Evolutionary conservation across 2,113 vertebrate genomes (phyloP).

Genomic region (Okapia johnstoni): DNA sequence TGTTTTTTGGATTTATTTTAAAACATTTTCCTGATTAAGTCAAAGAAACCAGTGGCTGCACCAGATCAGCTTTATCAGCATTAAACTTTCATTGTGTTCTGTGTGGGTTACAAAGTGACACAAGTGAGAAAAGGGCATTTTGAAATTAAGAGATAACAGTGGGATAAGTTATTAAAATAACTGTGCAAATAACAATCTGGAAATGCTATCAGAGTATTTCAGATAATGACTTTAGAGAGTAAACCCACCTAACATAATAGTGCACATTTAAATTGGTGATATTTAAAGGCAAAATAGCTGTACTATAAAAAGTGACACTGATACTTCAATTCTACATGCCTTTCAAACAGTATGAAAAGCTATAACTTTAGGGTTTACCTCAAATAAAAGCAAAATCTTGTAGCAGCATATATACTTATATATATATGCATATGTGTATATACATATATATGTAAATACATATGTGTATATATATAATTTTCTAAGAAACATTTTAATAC

Average conservation of each 20-base stretch:
- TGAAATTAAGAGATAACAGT: background rate
- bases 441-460: background rate
- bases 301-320: slow-evolving; percentile 25
- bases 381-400: slow-evolving; percentile 19
- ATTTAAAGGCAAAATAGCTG: slow-evolving; percentile 32
- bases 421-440: background rate
- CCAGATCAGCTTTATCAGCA: background rate
- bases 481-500: background rate
- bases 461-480: background rate
- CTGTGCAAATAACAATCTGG: background rate
- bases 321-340: slow-evolving; percentile 8
- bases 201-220: background rate
- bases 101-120: background rate
- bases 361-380: background rate
- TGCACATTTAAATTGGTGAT: slow-evolving; percentile 11
- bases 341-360: slow-evolving; percentile 24
- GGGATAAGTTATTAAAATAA: background rate
- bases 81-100: background rate
- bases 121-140: background rate
- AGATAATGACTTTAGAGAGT: slow-evolving; percentile 18
- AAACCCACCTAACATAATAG: slow-evolving; percentile 15
- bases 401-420: background rate
- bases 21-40: background rate
- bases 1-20: background rate
- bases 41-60: background rate